Evolutionary conservation across 2,113 vertebrate genomes (phyloP).

Genomic region (Edolisoma coerulescens): DNA sequence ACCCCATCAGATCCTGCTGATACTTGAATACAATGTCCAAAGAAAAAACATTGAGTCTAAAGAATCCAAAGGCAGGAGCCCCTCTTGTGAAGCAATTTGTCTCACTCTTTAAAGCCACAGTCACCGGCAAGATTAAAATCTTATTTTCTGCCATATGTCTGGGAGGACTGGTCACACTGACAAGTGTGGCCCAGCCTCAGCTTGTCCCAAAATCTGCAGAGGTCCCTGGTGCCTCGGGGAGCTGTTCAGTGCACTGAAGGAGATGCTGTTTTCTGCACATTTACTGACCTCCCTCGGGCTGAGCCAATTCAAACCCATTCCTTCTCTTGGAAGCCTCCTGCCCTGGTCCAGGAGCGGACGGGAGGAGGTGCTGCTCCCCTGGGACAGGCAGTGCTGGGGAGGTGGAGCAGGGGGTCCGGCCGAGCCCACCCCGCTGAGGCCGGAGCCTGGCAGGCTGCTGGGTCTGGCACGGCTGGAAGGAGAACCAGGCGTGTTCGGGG

Average conservation of each 20-base stretch:
- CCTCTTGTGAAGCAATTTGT: not conserved
- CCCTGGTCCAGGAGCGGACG: accelerated
- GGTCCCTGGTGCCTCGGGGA: accelerated
- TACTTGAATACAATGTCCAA: not conserved
- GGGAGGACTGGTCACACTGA: not conserved
- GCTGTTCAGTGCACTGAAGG: accelerated
- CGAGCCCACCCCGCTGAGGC: not conserved
- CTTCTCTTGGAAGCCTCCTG: not conserved
- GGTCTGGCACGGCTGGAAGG: not conserved
- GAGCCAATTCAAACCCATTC: accelerated
- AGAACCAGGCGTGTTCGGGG: accelerated
- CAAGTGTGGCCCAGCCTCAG: not conserved
- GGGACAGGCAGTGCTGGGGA: not conserved
- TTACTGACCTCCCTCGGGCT: not conserved
- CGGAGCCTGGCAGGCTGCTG: not conserved
- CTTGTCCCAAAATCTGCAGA: not conserved
- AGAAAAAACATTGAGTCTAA: accelerated
- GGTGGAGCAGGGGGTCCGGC: too few species aligned
- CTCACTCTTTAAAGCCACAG: not conserved
- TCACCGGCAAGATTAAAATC: not conserved
- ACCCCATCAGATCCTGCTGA: not conserved
- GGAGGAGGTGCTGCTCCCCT: not conserved
- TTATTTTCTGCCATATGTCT: not conserved
- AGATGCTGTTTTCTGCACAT: not conserved
- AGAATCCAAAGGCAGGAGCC: not conserved